Evolutionary conservation across 2,888 invertebrate genomes (phyloP).

Genomic region (Selenia dentaria): DNA sequence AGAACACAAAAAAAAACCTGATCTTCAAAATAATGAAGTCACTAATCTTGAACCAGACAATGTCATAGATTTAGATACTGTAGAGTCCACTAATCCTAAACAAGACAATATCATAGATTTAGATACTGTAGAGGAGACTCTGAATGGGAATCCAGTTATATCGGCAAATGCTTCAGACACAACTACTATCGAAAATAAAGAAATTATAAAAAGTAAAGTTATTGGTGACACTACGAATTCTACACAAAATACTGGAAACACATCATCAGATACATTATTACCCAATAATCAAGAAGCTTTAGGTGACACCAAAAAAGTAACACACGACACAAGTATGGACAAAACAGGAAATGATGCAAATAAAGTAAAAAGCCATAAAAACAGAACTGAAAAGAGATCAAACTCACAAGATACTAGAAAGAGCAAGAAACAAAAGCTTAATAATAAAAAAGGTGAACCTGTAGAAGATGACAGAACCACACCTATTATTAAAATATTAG

Average conservation of each 20-base stretch:
- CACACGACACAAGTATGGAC: conserved; percentile 18
- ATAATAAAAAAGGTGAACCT: conserved; percentile 1
- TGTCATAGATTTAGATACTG: too few relatives aligned
- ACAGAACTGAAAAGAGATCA: conserved; percentile 24
- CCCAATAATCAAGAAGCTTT: conserved; percentile 74
- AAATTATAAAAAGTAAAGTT: conserved; percentile 8
- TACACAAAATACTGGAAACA: conserved; percentile 43
- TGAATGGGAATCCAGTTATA: conserved; percentile 4
- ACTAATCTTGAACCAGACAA: too few relatives aligned
- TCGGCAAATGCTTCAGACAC: conserved; percentile 2
- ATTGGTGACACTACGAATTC: neutral
- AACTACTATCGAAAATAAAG: conserved; percentile 7
- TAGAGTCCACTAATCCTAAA: too few relatives aligned
- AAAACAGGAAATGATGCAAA: conserved; percentile 20
- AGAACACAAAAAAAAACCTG: conserved; percentile 8
- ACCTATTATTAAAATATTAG: conserved; percentile 26
- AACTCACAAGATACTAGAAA: conserved; percentile 13
- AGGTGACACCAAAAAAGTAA: conserved; percentile 23
- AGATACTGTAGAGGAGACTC: neutral
- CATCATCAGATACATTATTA: conserved; percentile 56
- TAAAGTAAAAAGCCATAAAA: conserved; percentile 8
- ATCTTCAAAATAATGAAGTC: conserved; percentile 6
- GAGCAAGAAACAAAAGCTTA: conserved; percentile 22
- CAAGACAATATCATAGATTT: too few relatives aligned
- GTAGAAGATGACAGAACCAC: conserved; percentile 7